Evolutionary conservation across 2,797 vertebrate genomes (phyloP).

Genomic region (Remorina albescens): DNA sequence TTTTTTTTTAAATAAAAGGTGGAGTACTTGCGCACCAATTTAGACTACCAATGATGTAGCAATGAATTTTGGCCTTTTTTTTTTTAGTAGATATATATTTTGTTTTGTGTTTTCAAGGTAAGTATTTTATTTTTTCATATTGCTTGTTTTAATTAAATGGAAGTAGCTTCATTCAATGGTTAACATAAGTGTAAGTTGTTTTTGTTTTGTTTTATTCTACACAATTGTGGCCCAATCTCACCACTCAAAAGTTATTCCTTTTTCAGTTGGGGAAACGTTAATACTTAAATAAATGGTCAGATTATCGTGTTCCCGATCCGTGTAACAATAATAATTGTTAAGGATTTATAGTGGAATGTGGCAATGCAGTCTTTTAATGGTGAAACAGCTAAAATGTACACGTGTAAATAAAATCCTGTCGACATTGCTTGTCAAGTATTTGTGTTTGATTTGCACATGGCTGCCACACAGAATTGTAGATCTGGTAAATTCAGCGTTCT

Average conservation of each 20-base stretch:
- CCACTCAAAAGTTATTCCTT: conserved; percentile 18
- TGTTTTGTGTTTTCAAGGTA: conserved; percentile 83
- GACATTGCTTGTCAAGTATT: conserved; percentile 29
- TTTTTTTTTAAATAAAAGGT: conserved; percentile 10
- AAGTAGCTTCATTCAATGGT: conserved; percentile 36
- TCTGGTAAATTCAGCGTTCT: neutral
- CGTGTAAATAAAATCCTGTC: conserved; percentile 86
- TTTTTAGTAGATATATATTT: conserved; percentile 32
- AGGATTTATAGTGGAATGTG: conserved; percentile 55
- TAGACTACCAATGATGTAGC: conserved; percentile 35
- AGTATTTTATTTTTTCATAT: conserved; percentile 82
- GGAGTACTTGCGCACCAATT: conserved; percentile 38
- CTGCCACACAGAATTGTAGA: too few relatives aligned
- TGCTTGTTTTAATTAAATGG: conserved; percentile 56
- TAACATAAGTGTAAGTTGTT: conserved; percentile 23
- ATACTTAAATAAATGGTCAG: neutral
- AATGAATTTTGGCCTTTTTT: conserved; percentile 52
- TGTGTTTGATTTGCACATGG: conserved; percentile 22
- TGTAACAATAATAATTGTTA: conserved; percentile 10
- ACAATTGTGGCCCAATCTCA: conserved; percentile 31
- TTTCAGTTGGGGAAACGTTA: conserved; percentile 24
- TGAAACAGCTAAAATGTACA: conserved; percentile 75
- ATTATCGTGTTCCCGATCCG: conserved; percentile 38
- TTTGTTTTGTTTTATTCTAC: conserved; percentile 16
- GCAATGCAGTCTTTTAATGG: conserved; percentile 63